Conservation (phyloP, 2,113 vertebrate species). For the Thalassarche chlororhynchos region DNA sequence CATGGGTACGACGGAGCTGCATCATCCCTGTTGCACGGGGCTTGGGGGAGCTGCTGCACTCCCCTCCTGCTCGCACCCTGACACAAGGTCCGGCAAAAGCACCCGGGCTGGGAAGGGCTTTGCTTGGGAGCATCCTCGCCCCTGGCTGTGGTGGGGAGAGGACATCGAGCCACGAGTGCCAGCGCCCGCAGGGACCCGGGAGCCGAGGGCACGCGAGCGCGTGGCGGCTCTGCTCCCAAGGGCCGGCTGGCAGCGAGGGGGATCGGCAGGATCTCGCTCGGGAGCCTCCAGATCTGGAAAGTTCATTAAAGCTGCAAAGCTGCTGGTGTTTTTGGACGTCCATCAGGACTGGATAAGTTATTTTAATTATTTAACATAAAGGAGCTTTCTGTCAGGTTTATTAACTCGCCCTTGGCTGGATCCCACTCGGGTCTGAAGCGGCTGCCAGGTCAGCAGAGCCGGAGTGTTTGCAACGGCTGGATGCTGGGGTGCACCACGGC, state of each 20-base stretch:
- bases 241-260: accelerated
- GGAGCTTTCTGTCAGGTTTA: slow-evolving; percentile 40
- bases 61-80: background rate
- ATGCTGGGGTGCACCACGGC: accelerated
- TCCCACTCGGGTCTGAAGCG: background rate
- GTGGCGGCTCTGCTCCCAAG: accelerated
- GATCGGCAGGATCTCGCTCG: accelerated
- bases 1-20: background rate
- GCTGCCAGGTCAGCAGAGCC: background rate
- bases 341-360: slow-evolving; percentile 13
- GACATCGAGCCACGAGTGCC: accelerated
- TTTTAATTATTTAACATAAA: slow-evolving; percentile 47
- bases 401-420: background rate
- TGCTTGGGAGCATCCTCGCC: background rate
- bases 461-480: background rate
- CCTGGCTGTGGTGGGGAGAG: background rate
- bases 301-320: background rate
- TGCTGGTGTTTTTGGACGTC: slow-evolving; percentile 29
- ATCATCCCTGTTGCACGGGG: accelerated
- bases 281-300: slow-evolving; percentile 19
- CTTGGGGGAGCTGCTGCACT: accelerated
- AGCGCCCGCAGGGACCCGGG: accelerated
- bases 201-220: accelerated
- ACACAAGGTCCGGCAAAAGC: background rate
- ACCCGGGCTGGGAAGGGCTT: background rate